A percentile compares a stretch with the other conserved stretches of the same genome.
phyloP scores from a whole-genome alignment of 2,797 vertebrate genomes.

The Sandelia bainsii region DNA sequence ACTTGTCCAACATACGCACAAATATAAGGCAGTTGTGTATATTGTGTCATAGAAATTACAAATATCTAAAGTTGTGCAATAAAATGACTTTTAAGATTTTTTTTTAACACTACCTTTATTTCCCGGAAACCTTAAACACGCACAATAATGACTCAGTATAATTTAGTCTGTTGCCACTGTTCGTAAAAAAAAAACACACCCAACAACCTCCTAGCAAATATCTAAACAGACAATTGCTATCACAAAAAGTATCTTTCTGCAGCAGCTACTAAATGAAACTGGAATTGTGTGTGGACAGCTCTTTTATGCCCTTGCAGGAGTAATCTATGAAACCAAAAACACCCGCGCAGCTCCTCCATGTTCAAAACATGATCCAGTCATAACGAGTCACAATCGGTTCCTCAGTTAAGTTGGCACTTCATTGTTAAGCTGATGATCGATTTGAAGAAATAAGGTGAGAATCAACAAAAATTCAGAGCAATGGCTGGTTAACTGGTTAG shows the following conservation, averaged over 20 bases:
- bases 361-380: constrained; percentile 19
- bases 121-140: background rate
- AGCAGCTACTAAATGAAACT: background rate
- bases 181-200: too few relatives aligned
- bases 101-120: background rate
- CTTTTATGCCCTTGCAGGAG: constrained; percentile 30
- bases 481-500: background rate
- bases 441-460: constrained; percentile 51
- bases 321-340: constrained; percentile 65
- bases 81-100: constrained; percentile 50
- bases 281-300: fast-evolving
- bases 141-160: too few relatives aligned
- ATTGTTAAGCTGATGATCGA: background rate
- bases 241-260: background rate
- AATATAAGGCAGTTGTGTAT: constrained; percentile 48
- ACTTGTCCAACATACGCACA: constrained; percentile 66
- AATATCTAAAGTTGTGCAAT: constrained; percentile 72
- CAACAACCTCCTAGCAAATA: too few relatives aligned
- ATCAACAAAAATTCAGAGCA: background rate
- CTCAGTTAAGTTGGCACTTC: background rate
- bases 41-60: constrained; percentile 28
- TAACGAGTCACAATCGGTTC: background rate
- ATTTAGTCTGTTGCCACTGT: too few relatives aligned
- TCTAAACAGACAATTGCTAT: too few relatives aligned
- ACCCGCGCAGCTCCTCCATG: constrained; percentile 45